Conservation (phyloP, 1,140 invertebrate genomes). For the Pentalonia nigronervosa region DNA sequence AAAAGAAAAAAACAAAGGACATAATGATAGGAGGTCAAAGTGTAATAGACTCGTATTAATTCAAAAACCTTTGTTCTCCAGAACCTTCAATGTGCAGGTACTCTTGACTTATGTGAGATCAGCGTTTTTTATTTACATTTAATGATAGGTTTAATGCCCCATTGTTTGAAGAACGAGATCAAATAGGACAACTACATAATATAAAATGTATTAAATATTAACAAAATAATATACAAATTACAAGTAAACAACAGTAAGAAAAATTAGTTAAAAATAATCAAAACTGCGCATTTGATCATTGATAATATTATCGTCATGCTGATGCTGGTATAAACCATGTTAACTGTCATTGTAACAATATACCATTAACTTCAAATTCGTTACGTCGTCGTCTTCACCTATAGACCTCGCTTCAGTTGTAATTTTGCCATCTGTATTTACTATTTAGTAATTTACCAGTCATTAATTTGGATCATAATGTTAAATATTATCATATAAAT, state of each 20-base stretch:
- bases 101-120: slow-evolving; percentile 14
- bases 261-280: slow-evolving; percentile 53
- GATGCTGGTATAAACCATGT: slow-evolving; percentile 37
- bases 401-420: too few species aligned
- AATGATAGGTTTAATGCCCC: background rate
- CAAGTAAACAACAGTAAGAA: background rate
- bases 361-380: background rate
- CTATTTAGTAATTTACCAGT: too few species aligned
- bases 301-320: slow-evolving; percentile 56
- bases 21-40: slow-evolving; percentile 50
- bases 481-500: too few species aligned
- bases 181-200: background rate
- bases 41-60: slow-evolving; percentile 8
- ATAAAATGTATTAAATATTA: background rate
- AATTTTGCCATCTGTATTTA: too few species aligned
- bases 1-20: slow-evolving; percentile 49
- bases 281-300: slow-evolving; percentile 53
- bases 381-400: too few species aligned
- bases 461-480: too few species aligned
- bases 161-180: background rate
- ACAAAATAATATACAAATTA: background rate
- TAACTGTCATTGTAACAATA: background rate
- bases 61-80: slow-evolving; percentile 47
- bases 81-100: slow-evolving; percentile 21
- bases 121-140: slow-evolving; percentile 34